Percentiles rank a stretch among this genome's conserved stretches.
Conservation (phyloP, 2,113 vertebrate species). For the Vicugna pacos region DNA sequence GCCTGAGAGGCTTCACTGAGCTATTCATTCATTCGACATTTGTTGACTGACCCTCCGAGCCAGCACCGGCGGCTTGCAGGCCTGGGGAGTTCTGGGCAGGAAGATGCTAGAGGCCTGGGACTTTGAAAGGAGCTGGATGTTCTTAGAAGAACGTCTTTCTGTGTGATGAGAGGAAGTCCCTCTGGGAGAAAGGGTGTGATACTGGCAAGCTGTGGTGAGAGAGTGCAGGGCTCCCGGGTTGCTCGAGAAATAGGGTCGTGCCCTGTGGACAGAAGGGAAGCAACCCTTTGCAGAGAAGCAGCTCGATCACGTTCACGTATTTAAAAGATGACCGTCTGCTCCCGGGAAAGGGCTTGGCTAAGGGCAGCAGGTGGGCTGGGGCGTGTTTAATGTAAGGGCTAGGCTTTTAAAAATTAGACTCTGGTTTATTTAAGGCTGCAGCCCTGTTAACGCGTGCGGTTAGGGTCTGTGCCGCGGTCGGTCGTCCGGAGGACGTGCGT, state of each 20-base stretch:
- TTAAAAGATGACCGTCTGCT: neutral
- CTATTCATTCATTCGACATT: neutral
- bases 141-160: neutral
- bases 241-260: neutral
- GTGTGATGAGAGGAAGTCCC: neutral
- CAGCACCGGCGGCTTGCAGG: accelerated
- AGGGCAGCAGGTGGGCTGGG: neutral
- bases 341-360: neutral
- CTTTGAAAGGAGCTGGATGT: neutral
- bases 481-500: accelerated
- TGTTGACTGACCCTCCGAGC: neutral
- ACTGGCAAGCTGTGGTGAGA: neutral
- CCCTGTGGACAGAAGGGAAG: neutral
- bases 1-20: neutral
- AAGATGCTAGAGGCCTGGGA: neutral
- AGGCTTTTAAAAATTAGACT: neutral
- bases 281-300: neutral
- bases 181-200: neutral
- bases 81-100: neutral
- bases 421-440: neutral
- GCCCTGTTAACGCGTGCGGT: neutral
- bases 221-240: neutral
- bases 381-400: neutral
- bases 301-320: neutral
- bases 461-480: neutral